Evolutionary conservation across 2,888 invertebrate genomes (phyloP).

Genomic region (Thymelicus lineola): DNA sequence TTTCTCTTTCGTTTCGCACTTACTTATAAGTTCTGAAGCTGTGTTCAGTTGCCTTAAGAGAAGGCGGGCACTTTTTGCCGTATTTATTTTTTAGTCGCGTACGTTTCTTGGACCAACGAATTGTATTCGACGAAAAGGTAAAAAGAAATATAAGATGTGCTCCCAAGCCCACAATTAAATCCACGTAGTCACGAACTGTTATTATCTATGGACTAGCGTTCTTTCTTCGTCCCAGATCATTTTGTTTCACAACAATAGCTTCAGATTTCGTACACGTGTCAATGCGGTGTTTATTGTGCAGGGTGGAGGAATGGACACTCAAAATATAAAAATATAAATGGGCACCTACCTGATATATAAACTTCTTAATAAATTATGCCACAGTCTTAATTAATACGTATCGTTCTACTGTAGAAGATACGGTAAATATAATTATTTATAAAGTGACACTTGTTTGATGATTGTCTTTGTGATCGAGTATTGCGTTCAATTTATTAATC

Average conservation of each 20-base stretch:
- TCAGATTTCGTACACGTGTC: not conserved
- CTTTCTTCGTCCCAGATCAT: not conserved
- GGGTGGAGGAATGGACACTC: too few relatives aligned
- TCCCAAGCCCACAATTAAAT: constrained; percentile 10
- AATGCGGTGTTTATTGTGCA: not conserved
- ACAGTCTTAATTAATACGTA: too few relatives aligned
- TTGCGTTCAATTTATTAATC: too few relatives aligned
- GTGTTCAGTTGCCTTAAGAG: constrained; percentile 28
- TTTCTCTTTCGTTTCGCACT: constrained; percentile 41
- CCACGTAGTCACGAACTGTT: constrained; percentile 21
- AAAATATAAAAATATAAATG: too few relatives aligned
- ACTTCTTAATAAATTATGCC: too few relatives aligned
- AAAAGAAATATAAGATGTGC: constrained; percentile 13
- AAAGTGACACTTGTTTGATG: too few relatives aligned
- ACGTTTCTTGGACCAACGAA: constrained; percentile 4
- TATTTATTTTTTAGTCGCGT: constrained; percentile 13
- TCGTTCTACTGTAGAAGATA: too few relatives aligned
- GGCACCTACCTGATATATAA: too few relatives aligned
- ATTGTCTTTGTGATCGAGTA: too few relatives aligned
- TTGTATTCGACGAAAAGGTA: constrained; percentile 12
- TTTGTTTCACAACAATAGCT: constrained; percentile 12
- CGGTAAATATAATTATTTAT: too few relatives aligned
- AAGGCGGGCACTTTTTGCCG: constrained; percentile 23
- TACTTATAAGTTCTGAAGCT: constrained; percentile 25
- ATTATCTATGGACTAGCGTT: not conserved